Base-by-base conservation (phyloP, 2,888 invertebrate species). In the Harpalus rubripes region DNA sequence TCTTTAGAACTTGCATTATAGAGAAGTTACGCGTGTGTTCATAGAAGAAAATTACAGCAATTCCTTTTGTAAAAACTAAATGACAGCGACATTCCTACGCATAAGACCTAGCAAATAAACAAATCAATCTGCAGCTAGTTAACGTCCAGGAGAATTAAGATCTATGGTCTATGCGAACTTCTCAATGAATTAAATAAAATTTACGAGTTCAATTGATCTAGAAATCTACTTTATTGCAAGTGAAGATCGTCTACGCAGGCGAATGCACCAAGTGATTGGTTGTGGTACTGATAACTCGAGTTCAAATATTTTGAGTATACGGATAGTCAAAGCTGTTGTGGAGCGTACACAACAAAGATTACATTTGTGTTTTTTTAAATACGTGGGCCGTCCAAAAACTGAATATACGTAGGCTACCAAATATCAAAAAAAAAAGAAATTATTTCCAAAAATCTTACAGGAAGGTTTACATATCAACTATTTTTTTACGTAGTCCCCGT, bases 191-290 rank as follows among this genome's bases (percentile, higher is more conserved):
- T 76, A 32, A 22, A 32, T 78, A 15, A 22, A 78, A 78, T 78
- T 78, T 78, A 78, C 58, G 26, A 56, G 22, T 78, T 78, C 56
- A 56, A 78, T 78, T 78, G 78, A 78, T 78, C 52, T 78, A 78
- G 78, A 78, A 78, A 18, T 78, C 78, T 78, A 78, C 56, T 78
- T 78, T 56, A 78, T 56, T 78, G 7, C 68, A 68, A 61, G 61
- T 22, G 44, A 22, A 22, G 22, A 22, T 32, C 32, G 32, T 32
- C 4, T 32, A 32, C 6, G 32, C 32, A 32, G 32, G 32, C 5
- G 32, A 32, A 32, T 32, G 32, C 32, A 32, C 5, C 32, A 32
- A 32, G 32, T 32, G 32, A 32, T 32, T 32, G 32, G 32, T 32
- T 32, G 0, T 32, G 3, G 0, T 32, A 32, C 32, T 32, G 32